Percentiles rank a stretch among this genome's conserved stretches.
Evolutionary conservation across 2,888 invertebrate species (phyloP).

Genomic region (Dynastes grantii): DNA sequence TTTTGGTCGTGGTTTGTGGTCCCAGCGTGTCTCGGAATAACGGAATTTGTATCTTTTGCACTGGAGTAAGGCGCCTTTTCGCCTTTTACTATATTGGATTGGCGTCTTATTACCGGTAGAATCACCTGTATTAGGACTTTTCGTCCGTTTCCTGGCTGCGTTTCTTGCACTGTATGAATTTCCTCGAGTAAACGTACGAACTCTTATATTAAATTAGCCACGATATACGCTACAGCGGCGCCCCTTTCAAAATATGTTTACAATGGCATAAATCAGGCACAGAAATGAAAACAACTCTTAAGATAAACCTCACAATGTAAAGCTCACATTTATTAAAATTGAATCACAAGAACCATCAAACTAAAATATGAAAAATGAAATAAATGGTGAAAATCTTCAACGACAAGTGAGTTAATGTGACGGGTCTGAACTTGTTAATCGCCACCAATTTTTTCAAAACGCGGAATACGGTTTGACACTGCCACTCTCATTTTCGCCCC

Average conservation of each 20-base stretch:
- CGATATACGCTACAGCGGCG: neutral
- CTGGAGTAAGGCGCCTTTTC: slow-evolving; percentile 23
- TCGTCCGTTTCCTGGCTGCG: neutral
- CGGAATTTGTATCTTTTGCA: slow-evolving; percentile 2
- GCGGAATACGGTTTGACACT: no score
- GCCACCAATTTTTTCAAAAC: no score
- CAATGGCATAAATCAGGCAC: no score
- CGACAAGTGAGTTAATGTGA: neutral
- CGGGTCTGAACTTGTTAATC: no score
- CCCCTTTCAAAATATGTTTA: no score
- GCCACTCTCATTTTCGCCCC: no score
- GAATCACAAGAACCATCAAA: no score
- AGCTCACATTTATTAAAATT: no score
- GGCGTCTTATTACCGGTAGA: neutral
- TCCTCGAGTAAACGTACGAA: neutral
- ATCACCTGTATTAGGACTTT: neutral
- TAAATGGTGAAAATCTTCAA: no score
- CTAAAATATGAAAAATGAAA: no score
- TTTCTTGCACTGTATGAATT: neutral
- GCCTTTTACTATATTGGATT: slow-evolving; percentile 12
- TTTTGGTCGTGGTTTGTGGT: neutral
- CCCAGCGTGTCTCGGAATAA: slow-evolving; percentile 4
- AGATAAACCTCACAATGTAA: no score
- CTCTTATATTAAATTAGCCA: neutral
- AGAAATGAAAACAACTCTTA: no score